phyloP scores from a whole-genome alignment of 2,113 vertebrate genomes.

The Trochalopteron elliotii region DNA sequence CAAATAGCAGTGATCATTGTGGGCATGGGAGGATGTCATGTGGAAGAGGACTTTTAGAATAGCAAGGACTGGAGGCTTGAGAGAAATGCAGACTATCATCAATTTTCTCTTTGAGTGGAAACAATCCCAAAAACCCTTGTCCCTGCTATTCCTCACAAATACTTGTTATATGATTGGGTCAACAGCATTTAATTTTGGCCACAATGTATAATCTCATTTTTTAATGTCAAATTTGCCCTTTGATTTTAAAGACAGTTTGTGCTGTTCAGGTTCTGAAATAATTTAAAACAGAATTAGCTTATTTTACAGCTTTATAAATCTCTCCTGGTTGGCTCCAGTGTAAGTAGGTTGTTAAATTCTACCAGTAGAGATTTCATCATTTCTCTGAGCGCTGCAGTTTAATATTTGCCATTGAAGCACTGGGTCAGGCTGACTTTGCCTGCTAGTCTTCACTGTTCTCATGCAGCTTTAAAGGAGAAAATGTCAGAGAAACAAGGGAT shows the following conservation, averaged over 20 bases:
- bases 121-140: neutral
- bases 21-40: neutral
- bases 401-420: neutral
- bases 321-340: neutral
- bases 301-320: constrained; percentile 32
- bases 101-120: neutral
- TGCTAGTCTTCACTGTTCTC: neutral
- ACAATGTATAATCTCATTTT: neutral
- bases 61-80: neutral
- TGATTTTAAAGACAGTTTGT: constrained; percentile 7
- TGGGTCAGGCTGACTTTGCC: neutral
- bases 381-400: neutral
- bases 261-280: neutral
- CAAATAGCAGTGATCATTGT: fast-evolving
- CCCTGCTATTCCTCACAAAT: neutral
- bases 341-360: constrained; percentile 37
- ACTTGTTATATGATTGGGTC: neutral
- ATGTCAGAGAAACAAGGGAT: neutral
- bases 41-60: neutral
- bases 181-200: constrained; percentile 7
- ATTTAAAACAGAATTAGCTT: constrained; percentile 36
- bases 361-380: neutral
- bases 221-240: constrained; percentile 16
- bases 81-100: neutral
- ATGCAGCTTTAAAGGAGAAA: neutral